phyloP scores from a whole-genome alignment of 2,113 vertebrate genomes.

The Nasalis larvatus region DNA sequence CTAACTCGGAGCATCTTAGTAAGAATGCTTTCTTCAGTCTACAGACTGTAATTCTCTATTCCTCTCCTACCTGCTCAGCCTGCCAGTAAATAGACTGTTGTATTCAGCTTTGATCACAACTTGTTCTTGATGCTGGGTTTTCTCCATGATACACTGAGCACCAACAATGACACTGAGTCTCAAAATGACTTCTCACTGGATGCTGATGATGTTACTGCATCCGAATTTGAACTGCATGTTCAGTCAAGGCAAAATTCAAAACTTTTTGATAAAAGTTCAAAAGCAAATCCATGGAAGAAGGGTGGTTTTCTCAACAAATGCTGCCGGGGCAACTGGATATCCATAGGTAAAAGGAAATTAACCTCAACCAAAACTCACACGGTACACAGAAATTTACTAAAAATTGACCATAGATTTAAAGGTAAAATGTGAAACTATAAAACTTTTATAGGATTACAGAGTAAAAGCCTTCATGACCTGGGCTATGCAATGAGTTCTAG shows the following conservation, averaged over 20 bases:
- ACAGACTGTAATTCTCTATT: not conserved
- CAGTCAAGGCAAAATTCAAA: not conserved
- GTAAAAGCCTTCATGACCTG: not conserved
- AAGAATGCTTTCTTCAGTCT: not conserved
- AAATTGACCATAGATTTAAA: not conserved
- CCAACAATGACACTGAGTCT: too few species aligned
- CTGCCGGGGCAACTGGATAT: not conserved
- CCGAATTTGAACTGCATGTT: not conserved
- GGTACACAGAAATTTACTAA: not conserved
- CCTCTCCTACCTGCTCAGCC: not conserved
- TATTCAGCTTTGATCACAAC: not conserved
- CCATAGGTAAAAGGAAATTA: not conserved
- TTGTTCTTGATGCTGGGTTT: not conserved
- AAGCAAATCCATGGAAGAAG: not conserved
- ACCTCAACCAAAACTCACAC: not conserved
- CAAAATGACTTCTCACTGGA: accelerated
- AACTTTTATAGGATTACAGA: not conserved
- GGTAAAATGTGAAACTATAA: not conserved
- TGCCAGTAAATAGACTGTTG: not conserved
- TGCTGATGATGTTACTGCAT: accelerated
- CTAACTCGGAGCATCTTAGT: accelerated
- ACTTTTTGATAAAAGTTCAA: not conserved
- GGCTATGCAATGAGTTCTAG: not conserved
- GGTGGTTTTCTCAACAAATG: not conserved
- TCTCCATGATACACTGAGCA: not conserved